These are phyloP conservation scores for Eristalinus sepulchralis DNA, from an alignment of 2,888 invertebrate genomes.

Conservation along the genomic window DNA sequence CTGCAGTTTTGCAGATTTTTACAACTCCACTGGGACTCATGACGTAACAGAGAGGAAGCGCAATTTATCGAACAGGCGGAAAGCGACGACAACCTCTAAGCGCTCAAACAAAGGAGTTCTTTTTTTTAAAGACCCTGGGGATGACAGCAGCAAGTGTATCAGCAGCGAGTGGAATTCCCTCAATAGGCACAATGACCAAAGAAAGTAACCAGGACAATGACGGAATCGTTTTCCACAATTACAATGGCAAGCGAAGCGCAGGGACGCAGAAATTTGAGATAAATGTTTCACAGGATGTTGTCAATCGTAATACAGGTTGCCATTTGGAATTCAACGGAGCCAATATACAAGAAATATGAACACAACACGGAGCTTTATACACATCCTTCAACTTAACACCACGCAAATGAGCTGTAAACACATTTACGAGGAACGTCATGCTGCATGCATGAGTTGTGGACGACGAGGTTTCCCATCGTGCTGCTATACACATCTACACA, in stretches of 20 bases:
- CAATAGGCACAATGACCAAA: not conserved
- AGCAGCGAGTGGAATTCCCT: not conserved
- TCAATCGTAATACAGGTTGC: not conserved
- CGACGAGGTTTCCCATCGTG: not conserved
- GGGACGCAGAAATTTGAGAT: not conserved
- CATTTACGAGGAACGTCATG: not conserved
- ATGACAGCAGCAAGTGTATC: not conserved
- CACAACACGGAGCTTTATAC: too few relatives aligned
- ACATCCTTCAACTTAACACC: too few relatives aligned
- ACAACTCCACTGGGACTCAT: too few relatives aligned
- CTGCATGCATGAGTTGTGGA: not conserved
- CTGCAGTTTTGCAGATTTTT: too few relatives aligned
- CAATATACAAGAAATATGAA: too few relatives aligned
- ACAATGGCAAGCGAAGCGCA: not conserved
- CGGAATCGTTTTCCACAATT: not conserved
- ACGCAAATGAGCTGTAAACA: not conserved
- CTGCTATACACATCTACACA: not conserved
- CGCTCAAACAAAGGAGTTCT: too few relatives aligned
- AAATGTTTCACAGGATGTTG: not conserved
- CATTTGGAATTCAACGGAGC: too few relatives aligned
- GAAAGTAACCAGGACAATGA: not conserved
- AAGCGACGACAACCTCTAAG: too few relatives aligned
- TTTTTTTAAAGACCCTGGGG: not conserved
- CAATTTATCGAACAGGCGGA: too few relatives aligned
- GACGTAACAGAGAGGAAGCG: too few relatives aligned